Evolutionary conservation across 1,140 invertebrate species (phyloP), one percentile per base, ranked within the genome.

Genomic region (Trichoplusia ni): DNA sequence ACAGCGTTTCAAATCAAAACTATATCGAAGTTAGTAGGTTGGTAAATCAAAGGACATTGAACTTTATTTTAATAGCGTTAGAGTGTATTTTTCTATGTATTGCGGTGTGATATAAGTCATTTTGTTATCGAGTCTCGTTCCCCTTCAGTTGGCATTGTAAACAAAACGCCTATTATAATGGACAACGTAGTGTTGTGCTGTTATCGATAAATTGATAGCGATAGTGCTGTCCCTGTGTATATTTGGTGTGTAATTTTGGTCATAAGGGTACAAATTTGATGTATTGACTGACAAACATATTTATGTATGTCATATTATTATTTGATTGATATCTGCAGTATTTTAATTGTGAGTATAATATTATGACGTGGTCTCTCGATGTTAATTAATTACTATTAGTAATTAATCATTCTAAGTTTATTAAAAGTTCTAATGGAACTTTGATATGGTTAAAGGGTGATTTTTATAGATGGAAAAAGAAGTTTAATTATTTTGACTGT

Each of bases 101-200:
- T 16, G 19, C 4, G 46, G 21, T 21, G 9, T 53, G 27, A 44
- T 53, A 58, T 64, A 65, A 38, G 69, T 67, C 65, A 60, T 61
- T 76, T 56, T 56, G 64, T 27, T 42, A 59, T 47, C 61, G 53
- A 62, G 29, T 33, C 23, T 49, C 67, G 54, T 76, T 81, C 81
- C 83, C 83, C 83, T 82, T 82, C 78, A 80, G 80, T 83, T 79
- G 77, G 79, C 72, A 83, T 80, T 82, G 84, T 86, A 86, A 86
- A 86, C 84, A 86, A 86, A 86, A 84, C 81, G 81, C 84, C 81
- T 81, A 84, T 84, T 86, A 84, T 82, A 86, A 86, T 86, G 76
- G 77, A 79, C 75, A 71, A 67, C 65, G 64, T 79, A 80, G 79
- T 73, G 79, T 61, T 73, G 73, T 51, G 29, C 19, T 8, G 37